A percentile compares a stretch with the other conserved stretches of the same genome.
These are phyloP conservation scores for Neocrepidodera transversa DNA, from an alignment of 2,888 invertebrate genomes.

Conservation along the genomic window DNA sequence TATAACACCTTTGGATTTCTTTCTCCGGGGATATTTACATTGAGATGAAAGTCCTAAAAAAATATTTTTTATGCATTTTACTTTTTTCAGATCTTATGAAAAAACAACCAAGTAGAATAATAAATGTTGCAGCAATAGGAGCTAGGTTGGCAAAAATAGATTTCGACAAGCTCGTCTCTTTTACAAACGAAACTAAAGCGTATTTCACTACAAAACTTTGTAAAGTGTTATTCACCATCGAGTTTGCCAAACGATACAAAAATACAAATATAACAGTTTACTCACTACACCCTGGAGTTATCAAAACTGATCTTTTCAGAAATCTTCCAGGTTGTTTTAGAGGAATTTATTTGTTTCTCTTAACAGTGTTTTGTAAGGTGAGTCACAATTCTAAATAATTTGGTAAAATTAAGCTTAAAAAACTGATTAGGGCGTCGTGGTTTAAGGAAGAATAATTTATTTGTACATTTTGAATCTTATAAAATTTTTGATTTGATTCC, in stretches of 20 bases:
- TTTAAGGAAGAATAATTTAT: no score
- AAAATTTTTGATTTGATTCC: no score
- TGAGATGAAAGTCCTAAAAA: no score
- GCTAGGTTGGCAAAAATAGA: constrained; percentile 33
- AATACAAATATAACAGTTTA: constrained; percentile 45
- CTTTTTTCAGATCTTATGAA: constrained; percentile 60
- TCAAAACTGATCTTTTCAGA: constrained; percentile 36
- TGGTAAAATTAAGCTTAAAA: no score
- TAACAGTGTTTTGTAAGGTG: constrained; percentile 34
- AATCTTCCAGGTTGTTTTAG: constrained; percentile 1
- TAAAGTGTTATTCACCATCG: constrained; percentile 46
- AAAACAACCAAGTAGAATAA: constrained; percentile 42
- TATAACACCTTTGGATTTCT: no score
- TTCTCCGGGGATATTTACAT: no score
- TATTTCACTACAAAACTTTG: constrained; percentile 42
- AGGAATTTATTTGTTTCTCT: constrained; percentile 22
- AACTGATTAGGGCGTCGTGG: no score
- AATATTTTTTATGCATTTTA: background rate
- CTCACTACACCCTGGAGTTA: constrained; percentile 48
- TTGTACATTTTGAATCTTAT: no score
- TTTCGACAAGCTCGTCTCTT: constrained; percentile 33
- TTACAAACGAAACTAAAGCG: constrained; percentile 3
- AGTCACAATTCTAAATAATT: constrained; percentile 1
- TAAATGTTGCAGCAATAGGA: constrained; percentile 41
- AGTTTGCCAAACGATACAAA: constrained; percentile 41